Evolutionary conservation across 2,797 vertebrate species (phyloP).

Genomic region (Emys orbicularis): DNA sequence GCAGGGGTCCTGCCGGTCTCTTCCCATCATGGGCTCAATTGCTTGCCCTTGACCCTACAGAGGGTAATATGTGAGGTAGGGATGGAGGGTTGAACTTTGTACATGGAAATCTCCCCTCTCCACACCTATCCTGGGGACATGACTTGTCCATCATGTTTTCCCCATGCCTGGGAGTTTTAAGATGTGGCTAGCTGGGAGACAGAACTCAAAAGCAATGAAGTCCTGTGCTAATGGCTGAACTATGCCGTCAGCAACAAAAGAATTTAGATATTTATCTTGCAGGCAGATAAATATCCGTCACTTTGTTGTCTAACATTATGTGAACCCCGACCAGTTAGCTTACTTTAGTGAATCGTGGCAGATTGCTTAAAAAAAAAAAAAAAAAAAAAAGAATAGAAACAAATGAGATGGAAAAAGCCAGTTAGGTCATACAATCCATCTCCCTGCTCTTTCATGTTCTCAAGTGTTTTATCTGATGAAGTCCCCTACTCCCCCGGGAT

Average conservation of each 20-base stretch:
- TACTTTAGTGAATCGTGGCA: not conserved
- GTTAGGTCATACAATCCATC: not conserved
- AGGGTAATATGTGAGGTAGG: not conserved
- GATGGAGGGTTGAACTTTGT: not conserved
- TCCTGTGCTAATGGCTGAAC: not conserved
- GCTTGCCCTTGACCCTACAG: not conserved
- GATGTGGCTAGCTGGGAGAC: not conserved
- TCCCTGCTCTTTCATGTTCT: not conserved
- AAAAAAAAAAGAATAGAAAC: not conserved
- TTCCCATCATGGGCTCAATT: not conserved
- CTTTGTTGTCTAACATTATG: not conserved
- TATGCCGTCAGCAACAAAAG: not conserved
- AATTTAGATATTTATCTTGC: not conserved
- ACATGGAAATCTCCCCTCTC: not conserved
- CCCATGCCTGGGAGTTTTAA: not conserved
- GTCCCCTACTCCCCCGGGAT: too few relatives aligned
- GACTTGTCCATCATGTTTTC: not conserved
- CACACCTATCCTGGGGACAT: not conserved
- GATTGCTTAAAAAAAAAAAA: not conserved
- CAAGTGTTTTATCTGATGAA: too few relatives aligned
- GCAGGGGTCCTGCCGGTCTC: not conserved
- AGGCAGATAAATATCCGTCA: not conserved
- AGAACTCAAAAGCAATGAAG: not conserved
- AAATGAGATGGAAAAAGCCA: not conserved
- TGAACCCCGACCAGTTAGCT: not conserved